Evolutionary conservation across 2,113 vertebrate genomes (phyloP), one percentile per base, ranked within the genome.

Genomic region (Rana temporaria): DNA sequence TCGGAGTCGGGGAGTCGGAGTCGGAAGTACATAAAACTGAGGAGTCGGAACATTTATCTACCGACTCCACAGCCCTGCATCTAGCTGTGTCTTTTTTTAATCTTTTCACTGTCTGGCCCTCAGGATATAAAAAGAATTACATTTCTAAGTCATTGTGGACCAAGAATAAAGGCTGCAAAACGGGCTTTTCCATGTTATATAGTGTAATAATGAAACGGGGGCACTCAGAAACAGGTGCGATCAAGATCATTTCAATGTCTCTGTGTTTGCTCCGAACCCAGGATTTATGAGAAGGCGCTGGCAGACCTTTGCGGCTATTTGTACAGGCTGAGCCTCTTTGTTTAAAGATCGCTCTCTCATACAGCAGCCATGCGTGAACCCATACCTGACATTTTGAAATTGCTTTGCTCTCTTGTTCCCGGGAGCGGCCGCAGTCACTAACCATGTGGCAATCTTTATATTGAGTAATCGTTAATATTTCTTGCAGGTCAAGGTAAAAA

Each of bases 401-500:
- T 75, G 71, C 80, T 67, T 82, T 82, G 71, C 80, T 42, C 71
- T 74, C 38, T n/a, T 17, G 48, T 55, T 34, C 53, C 53, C 53
- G 7, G 24, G 26, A 53, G 68, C 9, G 26, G 30, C 59, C 17
- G 19, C 34, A 64, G 59, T 17, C 62, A 67, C 17, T 34, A 70
- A 53, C 59, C 79, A 82, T 56, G 62, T 26, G 56, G 71, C 71
- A 66, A 75, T 48, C 65, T 53, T 65, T 82, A 73, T 82, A 64
- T 63, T 57, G 26, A 65, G 63, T 65, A 72, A 75, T 81, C 53
- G n/a, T 52, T 32, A 57, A 73, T 66, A 42, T 59, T 22, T 56
- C 20, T 16, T 59, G 66, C 84, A 81, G 79, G 77, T 85, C 26
- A 85, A 75, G 57, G 66, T 32, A 86, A 84, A 30, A 85, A 69